phyloP scores from a whole-genome alignment of 2,113 vertebrate species.

The Hyaena hyaena region DNA sequence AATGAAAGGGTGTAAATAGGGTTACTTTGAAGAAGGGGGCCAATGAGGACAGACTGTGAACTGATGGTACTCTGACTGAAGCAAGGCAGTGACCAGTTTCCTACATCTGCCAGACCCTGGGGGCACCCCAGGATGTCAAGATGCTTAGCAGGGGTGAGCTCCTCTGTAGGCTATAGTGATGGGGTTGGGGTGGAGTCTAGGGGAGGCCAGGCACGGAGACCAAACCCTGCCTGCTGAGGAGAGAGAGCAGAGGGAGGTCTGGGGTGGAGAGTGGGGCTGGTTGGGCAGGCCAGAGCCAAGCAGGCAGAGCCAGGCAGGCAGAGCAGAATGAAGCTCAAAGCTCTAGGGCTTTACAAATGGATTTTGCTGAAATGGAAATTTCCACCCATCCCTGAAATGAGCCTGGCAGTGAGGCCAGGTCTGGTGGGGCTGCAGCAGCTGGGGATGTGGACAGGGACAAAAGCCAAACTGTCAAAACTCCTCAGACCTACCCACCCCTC shows the following conservation, averaged over 20 bases:
- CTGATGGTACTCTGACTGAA: background rate
- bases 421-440: constrained; percentile 41
- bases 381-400: constrained; percentile 82
- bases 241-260: background rate
- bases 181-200: background rate
- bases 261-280: background rate
- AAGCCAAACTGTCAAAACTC: constrained; percentile 10
- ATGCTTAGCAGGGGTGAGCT: background rate
- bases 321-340: constrained; percentile 72
- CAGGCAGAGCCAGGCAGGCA: constrained; percentile 54
- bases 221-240: background rate
- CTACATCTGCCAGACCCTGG: background rate
- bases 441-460: constrained; percentile 9
- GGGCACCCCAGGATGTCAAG: background rate
- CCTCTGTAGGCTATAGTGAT: background rate
- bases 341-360: constrained; percentile 82
- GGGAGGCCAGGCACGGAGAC: background rate
- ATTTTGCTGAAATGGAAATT: constrained; percentile 83
- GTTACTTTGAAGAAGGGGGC: background rate
- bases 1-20: background rate
- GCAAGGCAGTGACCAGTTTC: background rate
- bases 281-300: constrained; percentile 37
- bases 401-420: constrained; percentile 67
- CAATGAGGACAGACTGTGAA: background rate
- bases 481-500: background rate